Percentiles rank a stretch among this genome's conserved stretches.
phyloP scores from a whole-genome alignment of 2,888 invertebrate genomes.

The Plagodis dolabraria region DNA sequence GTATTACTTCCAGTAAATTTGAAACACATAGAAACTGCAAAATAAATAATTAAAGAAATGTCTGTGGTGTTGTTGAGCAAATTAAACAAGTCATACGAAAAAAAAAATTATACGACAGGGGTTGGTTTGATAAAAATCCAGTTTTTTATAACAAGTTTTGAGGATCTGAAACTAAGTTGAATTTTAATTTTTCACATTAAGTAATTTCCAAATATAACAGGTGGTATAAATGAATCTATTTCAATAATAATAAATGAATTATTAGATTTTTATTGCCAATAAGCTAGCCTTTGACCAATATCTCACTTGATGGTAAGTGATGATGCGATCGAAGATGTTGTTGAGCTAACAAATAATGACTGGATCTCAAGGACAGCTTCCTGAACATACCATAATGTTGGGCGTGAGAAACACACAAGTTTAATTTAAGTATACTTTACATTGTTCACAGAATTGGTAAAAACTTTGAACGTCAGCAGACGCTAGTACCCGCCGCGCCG shows the following conservation, averaged over 20 bases:
- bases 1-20: constrained; percentile 12
- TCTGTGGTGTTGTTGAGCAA: not conserved
- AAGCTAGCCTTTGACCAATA: too few species aligned
- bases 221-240: not conserved
- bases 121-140: not conserved
- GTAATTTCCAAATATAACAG: not conserved
- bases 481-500: constrained; percentile 25
- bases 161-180: not conserved
- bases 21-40: constrained; percentile 5
- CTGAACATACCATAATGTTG: not conserved
- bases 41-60: not conserved
- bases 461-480: constrained; percentile 26
- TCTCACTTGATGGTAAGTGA: too few species aligned
- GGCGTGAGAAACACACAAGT: not conserved
- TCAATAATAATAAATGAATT: too few species aligned
- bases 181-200: not conserved
- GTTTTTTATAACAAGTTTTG: not conserved
- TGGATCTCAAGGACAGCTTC: too few species aligned
- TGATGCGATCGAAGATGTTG: too few species aligned
- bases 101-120: not conserved
- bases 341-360: too few species aligned
- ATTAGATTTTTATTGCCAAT: too few species aligned
- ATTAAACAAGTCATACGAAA: too few species aligned
- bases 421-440: not conserved
- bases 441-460: constrained; percentile 24